Conservation (phyloP, 2,113 vertebrate species). For the Haliaeetus leucogaster region DNA sequence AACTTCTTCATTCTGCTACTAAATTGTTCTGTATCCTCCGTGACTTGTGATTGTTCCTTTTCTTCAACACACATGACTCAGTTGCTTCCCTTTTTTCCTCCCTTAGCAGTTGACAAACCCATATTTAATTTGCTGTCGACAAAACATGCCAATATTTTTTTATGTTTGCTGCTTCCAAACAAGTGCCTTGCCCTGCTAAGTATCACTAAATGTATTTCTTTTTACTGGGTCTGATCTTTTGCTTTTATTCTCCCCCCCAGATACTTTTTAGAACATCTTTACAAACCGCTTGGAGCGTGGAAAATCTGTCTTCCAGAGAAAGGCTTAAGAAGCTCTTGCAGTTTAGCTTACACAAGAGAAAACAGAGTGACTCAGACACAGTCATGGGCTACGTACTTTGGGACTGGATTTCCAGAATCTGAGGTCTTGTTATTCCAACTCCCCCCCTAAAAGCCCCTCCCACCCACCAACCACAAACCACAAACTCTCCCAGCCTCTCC, state of each 20-base stretch:
- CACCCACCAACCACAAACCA: background rate
- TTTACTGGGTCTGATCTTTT: background rate
- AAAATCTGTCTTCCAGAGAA: background rate
- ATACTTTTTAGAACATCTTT: background rate
- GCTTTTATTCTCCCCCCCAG: background rate
- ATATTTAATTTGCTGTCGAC: background rate
- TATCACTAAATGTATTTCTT: background rate
- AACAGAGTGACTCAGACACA: background rate
- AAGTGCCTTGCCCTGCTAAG: background rate
- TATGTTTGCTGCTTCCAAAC: background rate
- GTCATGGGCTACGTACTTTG: background rate
- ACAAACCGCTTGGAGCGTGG: background rate
- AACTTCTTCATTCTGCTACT: background rate
- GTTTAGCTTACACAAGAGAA: background rate
- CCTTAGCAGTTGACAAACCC: background rate
- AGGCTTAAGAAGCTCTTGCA: background rate
- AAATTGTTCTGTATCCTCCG: background rate
- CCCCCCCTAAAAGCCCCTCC: fast-evolving
- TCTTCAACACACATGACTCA: background rate
- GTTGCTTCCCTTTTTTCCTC: background rate
- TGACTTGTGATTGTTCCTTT: background rate
- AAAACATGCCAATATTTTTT: background rate
- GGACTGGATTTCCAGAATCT: background rate
- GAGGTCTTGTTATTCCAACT: background rate
- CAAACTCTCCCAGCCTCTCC: background rate